phyloP scores from a whole-genome alignment of 2,888 invertebrate species.

The Mythimna pallens region DNA sequence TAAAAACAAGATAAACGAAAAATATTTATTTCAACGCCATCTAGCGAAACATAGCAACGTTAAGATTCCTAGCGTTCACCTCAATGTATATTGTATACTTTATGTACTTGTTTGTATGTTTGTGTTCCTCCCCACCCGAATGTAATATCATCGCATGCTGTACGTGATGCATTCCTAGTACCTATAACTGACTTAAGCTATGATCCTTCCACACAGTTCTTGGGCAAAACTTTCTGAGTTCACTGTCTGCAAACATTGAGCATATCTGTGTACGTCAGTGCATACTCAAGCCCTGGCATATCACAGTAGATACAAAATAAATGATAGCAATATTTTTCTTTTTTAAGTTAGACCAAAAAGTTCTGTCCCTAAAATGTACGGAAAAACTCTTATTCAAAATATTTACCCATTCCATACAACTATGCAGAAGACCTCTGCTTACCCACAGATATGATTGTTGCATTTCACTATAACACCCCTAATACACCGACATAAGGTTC shows the following conservation, averaged over 20 bases:
- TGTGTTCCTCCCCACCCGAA: constrained; percentile 7
- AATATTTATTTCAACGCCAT: no score
- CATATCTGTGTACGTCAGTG: not conserved
- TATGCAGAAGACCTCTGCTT: constrained; percentile 55
- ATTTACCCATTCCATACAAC: constrained; percentile 54
- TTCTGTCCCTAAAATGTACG: not conserved
- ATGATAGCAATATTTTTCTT: not conserved
- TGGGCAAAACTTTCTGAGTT: not conserved
- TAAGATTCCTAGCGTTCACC: not conserved
- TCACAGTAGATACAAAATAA: not conserved
- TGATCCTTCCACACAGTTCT: constrained; percentile 28
- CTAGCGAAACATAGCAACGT: no score
- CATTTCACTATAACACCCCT: constrained; percentile 36
- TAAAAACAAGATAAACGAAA: no score
- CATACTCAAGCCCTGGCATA: not conserved
- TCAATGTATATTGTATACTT: constrained; percentile 40
- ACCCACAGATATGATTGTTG: constrained; percentile 51
- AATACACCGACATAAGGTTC: constrained; percentile 32
- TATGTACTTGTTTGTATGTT: constrained; percentile 38
- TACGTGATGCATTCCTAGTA: constrained; percentile 5
- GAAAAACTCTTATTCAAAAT: constrained; percentile 29
- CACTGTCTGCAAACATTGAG: not conserved
- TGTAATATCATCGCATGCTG: constrained; percentile 12
- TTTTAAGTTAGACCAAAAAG: not conserved
- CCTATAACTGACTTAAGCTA: constrained; percentile 33